phyloP scores from a whole-genome alignment of 2,888 invertebrate species.

The Machimus atricapillus region DNA sequence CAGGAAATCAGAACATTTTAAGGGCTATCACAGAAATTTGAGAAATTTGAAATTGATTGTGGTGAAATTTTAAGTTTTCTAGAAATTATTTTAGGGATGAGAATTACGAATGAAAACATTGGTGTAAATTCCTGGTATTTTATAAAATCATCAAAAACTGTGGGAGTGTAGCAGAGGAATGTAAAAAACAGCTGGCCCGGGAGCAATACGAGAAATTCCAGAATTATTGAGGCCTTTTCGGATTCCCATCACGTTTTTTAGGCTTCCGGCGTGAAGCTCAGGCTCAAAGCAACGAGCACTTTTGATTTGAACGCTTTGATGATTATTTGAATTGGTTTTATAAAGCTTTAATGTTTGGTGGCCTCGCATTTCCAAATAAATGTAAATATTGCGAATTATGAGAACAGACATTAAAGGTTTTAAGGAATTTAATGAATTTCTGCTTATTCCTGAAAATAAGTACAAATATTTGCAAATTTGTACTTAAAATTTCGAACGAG shows the following conservation, averaged over 20 bases:
- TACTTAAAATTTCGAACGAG: neutral
- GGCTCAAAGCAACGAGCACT: neutral
- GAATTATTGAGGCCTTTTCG: neutral
- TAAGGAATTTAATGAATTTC: neutral
- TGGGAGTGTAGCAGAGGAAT: neutral
- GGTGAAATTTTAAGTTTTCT: neutral
- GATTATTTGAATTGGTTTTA: neutral
- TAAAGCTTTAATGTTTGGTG: neutral
- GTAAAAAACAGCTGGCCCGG: neutral
- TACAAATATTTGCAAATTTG: neutral
- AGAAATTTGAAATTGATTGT: neutral
- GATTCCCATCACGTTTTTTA: neutral
- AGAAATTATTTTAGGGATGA: neutral
- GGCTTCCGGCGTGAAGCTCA: neutral
- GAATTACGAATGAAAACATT: neutral
- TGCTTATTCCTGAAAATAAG: neutral
- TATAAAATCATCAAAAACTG: neutral
- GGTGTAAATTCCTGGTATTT: neutral
- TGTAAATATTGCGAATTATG: neutral
- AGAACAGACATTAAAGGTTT: neutral
- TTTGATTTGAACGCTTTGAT: neutral
- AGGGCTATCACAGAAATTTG: neutral
- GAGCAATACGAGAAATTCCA: neutral
- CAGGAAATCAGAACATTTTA: neutral
- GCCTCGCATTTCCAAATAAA: neutral